phyloP scores from a whole-genome alignment of 2,888 invertebrate species.

The Pristionchus exspectatus region DNA sequence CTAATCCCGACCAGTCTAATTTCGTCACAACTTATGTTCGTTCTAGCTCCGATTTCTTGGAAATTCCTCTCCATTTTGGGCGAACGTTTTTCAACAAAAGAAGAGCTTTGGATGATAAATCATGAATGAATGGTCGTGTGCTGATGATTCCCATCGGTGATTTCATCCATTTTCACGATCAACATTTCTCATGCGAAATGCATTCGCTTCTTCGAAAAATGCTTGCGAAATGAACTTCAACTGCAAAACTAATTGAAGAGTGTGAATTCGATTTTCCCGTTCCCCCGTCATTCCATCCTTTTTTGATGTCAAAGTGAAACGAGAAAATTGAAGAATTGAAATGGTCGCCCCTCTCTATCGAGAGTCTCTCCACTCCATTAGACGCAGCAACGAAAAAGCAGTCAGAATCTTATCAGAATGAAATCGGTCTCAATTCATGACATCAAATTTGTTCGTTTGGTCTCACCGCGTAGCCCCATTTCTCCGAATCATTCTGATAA shows the following conservation, averaged over 20 bases:
- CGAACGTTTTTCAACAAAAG: conserved; percentile 14
- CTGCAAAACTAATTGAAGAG: conserved; percentile 1
- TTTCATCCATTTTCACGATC: neutral
- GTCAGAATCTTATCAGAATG: neutral
- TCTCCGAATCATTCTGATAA: conserved; percentile 37
- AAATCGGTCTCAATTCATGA: conserved; percentile 33
- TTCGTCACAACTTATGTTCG: neutral
- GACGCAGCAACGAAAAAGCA: conserved; percentile 26
- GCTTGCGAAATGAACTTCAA: neutral
- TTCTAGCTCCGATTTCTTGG: neutral
- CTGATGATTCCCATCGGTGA: neutral
- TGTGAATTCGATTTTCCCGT: conserved; percentile 11
- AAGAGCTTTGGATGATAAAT: neutral
- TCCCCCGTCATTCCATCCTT: neutral
- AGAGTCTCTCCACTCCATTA: neutral
- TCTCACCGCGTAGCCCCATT: conserved; percentile 29
- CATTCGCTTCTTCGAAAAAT: neutral
- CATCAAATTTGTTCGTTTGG: conserved; percentile 48
- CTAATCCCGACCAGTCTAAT: neutral
- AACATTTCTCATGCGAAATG: neutral
- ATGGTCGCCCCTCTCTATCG: neutral
- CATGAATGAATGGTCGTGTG: neutral
- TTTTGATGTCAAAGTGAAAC: neutral
- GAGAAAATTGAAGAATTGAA: neutral
- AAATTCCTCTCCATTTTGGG: neutral